These are phyloP conservation scores for Cerceris rybyensis DNA, from an alignment of 2,888 invertebrate genomes.

Conservation along the genomic window DNA sequence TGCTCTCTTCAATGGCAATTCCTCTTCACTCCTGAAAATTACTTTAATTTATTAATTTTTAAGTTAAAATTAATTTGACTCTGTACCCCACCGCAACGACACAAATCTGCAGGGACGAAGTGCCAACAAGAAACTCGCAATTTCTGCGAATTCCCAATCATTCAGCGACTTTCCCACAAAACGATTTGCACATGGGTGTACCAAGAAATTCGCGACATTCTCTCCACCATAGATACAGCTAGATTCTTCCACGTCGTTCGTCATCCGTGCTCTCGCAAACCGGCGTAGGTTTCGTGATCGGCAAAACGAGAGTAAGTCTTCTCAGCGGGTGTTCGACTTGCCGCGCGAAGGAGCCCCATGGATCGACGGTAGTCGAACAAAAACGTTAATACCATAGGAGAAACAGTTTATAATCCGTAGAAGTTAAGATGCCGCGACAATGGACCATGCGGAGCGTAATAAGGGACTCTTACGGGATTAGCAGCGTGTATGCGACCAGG, in stretches of 20 bases:
- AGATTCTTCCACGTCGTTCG: background rate
- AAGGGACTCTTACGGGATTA: slow-evolving; percentile 80
- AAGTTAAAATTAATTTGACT: too few species aligned
- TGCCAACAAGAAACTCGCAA: too few species aligned
- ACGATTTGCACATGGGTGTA: too few species aligned
- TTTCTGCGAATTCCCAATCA: too few species aligned
- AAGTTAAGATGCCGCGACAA: slow-evolving; percentile 80
- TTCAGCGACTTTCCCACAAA: too few species aligned
- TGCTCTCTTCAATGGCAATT: too few species aligned
- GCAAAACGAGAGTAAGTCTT: slow-evolving; percentile 40
- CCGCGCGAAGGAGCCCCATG: slow-evolving; percentile 34
- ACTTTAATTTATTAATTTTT: too few species aligned
- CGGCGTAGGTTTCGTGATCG: slow-evolving; percentile 32
- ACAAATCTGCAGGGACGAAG: too few species aligned
- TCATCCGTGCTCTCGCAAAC: slow-evolving; percentile 9
- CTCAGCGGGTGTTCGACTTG: slow-evolving; percentile 69
- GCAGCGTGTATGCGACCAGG: slow-evolving; percentile 56
- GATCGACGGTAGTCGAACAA: slow-evolving; percentile 55
- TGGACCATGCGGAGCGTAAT: slow-evolving; percentile 78
- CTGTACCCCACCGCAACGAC: too few species aligned
- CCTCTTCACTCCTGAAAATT: too few species aligned
- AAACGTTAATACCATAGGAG: slow-evolving; percentile 72
- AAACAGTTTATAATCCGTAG: slow-evolving; percentile 79
- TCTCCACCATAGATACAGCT: too few species aligned
- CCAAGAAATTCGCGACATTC: too few species aligned